Base-by-base conservation (phyloP, 2,888 invertebrate species). In the Caenorhabditis sp. region DNA sequence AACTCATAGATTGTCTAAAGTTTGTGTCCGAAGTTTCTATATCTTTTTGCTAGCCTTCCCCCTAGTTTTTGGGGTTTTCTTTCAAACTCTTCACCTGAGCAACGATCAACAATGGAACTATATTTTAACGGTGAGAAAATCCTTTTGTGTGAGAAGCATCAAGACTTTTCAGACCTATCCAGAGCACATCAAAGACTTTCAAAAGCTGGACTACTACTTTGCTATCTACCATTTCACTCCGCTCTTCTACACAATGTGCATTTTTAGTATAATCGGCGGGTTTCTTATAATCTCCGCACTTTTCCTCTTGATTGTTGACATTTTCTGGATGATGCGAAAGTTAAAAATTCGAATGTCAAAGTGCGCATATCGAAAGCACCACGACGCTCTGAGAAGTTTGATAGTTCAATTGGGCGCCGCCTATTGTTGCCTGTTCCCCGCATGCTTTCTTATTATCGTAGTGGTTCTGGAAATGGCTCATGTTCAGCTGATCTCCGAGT, bases 251-350 rank as follows among this genome's bases (percentile, higher is more conserved):
- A 10, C 26, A 8, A 22, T 59, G 16, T 59, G 22, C 12, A 8
- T 22, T 19, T 2, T 22, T 19, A 26, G 14, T 2, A 14, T 54
- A 24, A 26, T 26, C 14, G 54, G 54, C 38, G 59, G 59, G 10
- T 16, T 58, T 31, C 8, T 38, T 4, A 38, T 38, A 10, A 35
- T 59, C 12, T 59, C 22, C 8, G 3, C 7, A n/a, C 12, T 38
- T 16, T 63, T 38, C 5, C 2, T 61, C 12, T 7, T 63, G 10
- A 63, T 63, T 12, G 1, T 44, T 31, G 35, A 51, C 16, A 66
- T 66, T 47, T 49, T 66, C 19, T 49, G 66, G 22, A 35, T 66
- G 66, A 66, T 66, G 66, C 0, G 31, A 31, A 22, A 66, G 31
- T 22, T 66, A 22, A 66, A 49, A 66, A n/a, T 49, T 51, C 26